phyloP scores from a whole-genome alignment of 2,888 invertebrate genomes.

The Campoplex capitator region DNA sequence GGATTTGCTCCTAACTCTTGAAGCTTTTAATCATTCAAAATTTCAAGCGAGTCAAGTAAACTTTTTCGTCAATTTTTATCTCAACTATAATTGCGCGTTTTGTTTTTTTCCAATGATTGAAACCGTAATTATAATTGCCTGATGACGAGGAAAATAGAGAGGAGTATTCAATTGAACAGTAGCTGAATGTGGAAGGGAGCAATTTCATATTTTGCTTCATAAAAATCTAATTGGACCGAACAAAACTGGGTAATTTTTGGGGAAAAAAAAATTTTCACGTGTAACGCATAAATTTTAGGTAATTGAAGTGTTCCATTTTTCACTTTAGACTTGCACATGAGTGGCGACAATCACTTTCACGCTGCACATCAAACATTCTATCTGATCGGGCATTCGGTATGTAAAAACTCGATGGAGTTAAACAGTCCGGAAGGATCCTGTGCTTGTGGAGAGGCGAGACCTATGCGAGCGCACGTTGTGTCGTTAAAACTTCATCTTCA shows the following conservation, averaged over 20 bases:
- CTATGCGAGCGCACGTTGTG: slow-evolving; percentile 51
- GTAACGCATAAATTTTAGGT: background rate
- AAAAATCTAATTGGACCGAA: background rate
- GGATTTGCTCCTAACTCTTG: background rate
- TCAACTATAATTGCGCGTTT: no score
- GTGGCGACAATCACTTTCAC: slow-evolving; percentile 41
- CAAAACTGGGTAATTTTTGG: no score
- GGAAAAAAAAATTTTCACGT: background rate
- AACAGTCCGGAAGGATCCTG: slow-evolving; percentile 1
- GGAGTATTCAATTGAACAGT: no score
- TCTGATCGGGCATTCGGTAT: slow-evolving; percentile 20
- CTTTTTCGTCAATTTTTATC: no score
- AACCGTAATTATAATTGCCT: no score
- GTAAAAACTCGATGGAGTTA: slow-evolving; percentile 12
- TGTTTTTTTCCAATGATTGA: no score
- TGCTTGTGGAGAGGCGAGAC: slow-evolving; percentile 16
- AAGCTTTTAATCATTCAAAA: background rate
- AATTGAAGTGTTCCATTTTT: background rate
- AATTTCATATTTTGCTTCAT: background rate
- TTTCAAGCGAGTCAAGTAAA: no score
- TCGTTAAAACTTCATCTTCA: slow-evolving; percentile 57
- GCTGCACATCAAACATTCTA: slow-evolving; percentile 40
- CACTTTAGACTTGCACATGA: background rate
- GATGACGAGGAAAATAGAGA: no score
- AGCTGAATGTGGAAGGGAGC: no score